Percentiles rank a stretch among this genome's conserved stretches.
Conservation (phyloP, 2,888 invertebrate genomes). For the Epirrita christyi region DNA sequence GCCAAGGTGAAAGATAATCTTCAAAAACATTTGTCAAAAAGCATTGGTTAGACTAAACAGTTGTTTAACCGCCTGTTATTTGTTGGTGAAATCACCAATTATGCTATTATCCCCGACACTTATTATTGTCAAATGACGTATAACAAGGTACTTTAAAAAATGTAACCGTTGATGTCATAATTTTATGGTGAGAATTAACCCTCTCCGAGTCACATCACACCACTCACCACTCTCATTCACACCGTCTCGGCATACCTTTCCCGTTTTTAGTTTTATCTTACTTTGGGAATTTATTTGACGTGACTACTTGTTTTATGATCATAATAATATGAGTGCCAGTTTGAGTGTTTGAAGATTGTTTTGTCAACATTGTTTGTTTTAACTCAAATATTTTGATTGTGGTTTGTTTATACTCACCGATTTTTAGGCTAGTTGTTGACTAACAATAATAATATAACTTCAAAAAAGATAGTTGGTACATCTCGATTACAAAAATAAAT, state of each 20-base stretch:
- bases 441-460: too few relatives aligned
- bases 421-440: not conserved
- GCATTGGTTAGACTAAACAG: too few relatives aligned
- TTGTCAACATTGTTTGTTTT: conserved; percentile 6
- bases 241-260: conserved; percentile 47
- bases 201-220: conserved; percentile 55
- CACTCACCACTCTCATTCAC: conserved; percentile 38
- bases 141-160: too few relatives aligned
- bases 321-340: not conserved
- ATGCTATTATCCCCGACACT: too few relatives aligned
- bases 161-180: not conserved
- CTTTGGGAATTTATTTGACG: conserved; percentile 26
- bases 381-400: conserved; percentile 2
- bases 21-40: too few relatives aligned
- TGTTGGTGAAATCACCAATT: too few relatives aligned
- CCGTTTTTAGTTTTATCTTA: conserved; percentile 36
- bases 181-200: conserved; percentile 18
- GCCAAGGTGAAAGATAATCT: too few relatives aligned
- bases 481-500: too few relatives aligned
- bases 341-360: conserved; percentile 17
- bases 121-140: too few relatives aligned
- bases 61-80: too few relatives aligned
- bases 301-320: conserved; percentile 21
- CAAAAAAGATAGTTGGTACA: too few relatives aligned
- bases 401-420: not conserved